Conservation (phyloP, 2,113 vertebrate species). For the Ailurus styani region DNA sequence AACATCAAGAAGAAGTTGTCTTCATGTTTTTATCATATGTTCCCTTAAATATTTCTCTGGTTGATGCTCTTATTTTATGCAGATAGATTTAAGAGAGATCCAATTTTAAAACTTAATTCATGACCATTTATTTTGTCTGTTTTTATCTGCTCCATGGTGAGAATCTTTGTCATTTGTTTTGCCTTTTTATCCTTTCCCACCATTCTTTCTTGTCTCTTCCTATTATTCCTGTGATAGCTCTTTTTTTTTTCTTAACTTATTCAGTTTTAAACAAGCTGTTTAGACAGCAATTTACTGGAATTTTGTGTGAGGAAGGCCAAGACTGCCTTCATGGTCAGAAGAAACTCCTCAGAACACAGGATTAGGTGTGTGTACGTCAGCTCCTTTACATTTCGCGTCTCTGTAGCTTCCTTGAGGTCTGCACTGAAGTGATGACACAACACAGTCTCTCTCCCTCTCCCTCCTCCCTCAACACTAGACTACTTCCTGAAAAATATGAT, state of each 20-base stretch:
- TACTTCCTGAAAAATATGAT: slow-evolving; percentile 62
- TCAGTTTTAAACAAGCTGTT: neutral
- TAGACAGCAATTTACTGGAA: neutral
- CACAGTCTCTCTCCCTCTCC: neutral
- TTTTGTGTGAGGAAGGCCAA: neutral
- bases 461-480: neutral
- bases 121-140: neutral
- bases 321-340: neutral
- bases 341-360: neutral
- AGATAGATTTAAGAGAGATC: neutral
- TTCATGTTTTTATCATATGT: neutral
- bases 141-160: neutral
- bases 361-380: neutral
- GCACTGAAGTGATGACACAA: neutral
- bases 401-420: neutral
- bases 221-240: neutral
- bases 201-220: neutral
- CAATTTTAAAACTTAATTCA: neutral
- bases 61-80: neutral
- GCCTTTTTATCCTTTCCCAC: neutral
- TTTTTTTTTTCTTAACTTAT: neutral
- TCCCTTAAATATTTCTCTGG: neutral
- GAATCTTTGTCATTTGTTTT: neutral
- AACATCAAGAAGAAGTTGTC: neutral
- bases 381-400: neutral